Conservation (phyloP, 2,113 vertebrate genomes). For the Lagenorhynchus albirostris region DNA sequence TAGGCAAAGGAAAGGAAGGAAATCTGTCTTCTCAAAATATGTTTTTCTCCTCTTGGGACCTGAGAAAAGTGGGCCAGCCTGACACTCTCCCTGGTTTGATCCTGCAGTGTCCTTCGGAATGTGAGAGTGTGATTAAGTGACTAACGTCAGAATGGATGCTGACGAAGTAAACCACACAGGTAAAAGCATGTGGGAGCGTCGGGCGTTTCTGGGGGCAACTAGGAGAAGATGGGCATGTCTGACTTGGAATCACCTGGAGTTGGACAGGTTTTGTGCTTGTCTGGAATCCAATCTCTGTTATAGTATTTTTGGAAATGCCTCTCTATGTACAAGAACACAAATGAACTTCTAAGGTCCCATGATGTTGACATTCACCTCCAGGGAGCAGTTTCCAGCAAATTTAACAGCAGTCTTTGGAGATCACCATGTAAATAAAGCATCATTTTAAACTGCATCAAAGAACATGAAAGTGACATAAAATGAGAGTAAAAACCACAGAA, state of each 20-base stretch:
- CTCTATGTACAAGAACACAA: rapidly evolving
- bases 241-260: neutral
- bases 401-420: neutral
- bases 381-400: neutral
- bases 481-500: neutral
- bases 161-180: too few species aligned
- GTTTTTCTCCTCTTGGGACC: neutral
- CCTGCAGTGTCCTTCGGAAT: rapidly evolving
- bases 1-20: neutral
- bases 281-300: neutral
- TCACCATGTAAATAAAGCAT: neutral
- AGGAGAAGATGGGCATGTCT: neutral
- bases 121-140: neutral
- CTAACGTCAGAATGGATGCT: too few species aligned
- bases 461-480: neutral
- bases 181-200: rapidly evolving
- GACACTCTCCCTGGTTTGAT: rapidly evolving
- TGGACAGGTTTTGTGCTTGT: neutral
- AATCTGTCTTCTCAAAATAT: rapidly evolving
- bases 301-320: neutral
- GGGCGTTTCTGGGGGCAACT: rapidly evolving
- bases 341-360: rapidly evolving
- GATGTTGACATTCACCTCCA: rapidly evolving
- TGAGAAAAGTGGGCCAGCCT: neutral
- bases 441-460: neutral